Evolutionary conservation across 2,888 invertebrate genomes (phyloP), one percentile per base, ranked within the genome.

Genomic region (Slavum lentiscoides): DNA sequence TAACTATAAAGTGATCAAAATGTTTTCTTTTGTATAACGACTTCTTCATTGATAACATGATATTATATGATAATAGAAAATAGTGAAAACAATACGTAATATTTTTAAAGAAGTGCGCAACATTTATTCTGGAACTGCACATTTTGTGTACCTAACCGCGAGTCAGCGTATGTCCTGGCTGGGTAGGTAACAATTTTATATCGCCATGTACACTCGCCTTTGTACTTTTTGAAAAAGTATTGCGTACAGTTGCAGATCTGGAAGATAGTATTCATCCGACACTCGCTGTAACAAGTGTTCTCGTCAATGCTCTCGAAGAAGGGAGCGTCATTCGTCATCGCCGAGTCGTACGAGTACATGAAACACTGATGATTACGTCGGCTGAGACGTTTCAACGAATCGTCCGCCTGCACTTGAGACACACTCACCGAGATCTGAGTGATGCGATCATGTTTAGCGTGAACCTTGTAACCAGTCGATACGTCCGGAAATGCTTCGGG

Each of bases 401-500:
- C 70, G 62, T 83, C 83, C 4, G 81, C 74, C 23, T 53, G 72
- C 58, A 83, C 80, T 11, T 72, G 76, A 0, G 81, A 58, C 4
- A 80, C 82, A 21, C 37, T 61, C 15, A 83, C 83, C n/a, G 66
- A 70, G 59, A 83, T 77, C 21, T 73, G 73, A 2, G 75, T n/a
- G 19, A 82, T 62, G 21, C 67, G 82, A 58, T 58, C 62, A 30
- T 39, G 77, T 13, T 58, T 58, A 9, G 67, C 64, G 53, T 81
- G 82, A 8, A 82, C 39, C 5, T 81, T 77, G 59, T 75, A 82
- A 11, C 74, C 82, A 62, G 55, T 61, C 4, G 83, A 74, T 58
- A 83, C 82, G 49, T 83, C 82, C 8, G 83, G 83, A 67, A 75
- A 82, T 5, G 66, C 74, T 37, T 82, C 83, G 15, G 83, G 82